A percentile compares a stretch with the other conserved stretches of the same genome.
phyloP scores from a whole-genome alignment of 2,113 vertebrate genomes.

The Shinisaurus crocodilurus region DNA sequence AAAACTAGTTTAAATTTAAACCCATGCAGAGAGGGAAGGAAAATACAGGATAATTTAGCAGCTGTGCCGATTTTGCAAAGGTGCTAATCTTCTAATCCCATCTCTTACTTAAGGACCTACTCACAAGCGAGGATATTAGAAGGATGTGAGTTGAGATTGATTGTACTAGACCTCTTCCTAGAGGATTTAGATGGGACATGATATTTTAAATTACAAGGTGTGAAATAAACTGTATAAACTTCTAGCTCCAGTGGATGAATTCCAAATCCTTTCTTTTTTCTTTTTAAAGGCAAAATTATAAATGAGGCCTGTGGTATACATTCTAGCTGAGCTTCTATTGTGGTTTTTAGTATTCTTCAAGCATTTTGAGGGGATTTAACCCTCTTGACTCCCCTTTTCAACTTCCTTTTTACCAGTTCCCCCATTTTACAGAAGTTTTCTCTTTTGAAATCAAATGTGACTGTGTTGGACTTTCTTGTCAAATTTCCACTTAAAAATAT shows the following conservation, averaged over 20 bases:
- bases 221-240: slow-evolving; percentile 65
- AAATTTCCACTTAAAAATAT: no score
- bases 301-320: no score
- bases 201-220: slow-evolving; percentile 71
- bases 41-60: slow-evolving; percentile 55
- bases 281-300: slow-evolving; percentile 73
- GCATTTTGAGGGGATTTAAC: no score
- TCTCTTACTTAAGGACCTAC: slow-evolving; percentile 63
- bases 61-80: slow-evolving; percentile 58
- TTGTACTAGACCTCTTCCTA: slow-evolving; percentile 57
- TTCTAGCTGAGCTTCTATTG: no score
- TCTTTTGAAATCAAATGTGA: no score
- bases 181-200: slow-evolving; percentile 68
- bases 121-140: slow-evolving; percentile 60
- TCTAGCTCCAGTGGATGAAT: slow-evolving; percentile 65
- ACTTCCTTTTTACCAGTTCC: no score
- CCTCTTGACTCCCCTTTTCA: no score
- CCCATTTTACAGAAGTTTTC: no score
- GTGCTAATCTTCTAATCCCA: slow-evolving; percentile 66
- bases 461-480: no score
- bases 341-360: no score
- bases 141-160: slow-evolving; percentile 64
- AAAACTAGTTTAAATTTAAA: slow-evolving; percentile 25
- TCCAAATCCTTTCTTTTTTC: slow-evolving; percentile 32
- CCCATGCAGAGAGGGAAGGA: neutral